Base-by-base conservation (phyloP, 2,113 vertebrate genomes). In the Caranx ignobilis region DNA sequence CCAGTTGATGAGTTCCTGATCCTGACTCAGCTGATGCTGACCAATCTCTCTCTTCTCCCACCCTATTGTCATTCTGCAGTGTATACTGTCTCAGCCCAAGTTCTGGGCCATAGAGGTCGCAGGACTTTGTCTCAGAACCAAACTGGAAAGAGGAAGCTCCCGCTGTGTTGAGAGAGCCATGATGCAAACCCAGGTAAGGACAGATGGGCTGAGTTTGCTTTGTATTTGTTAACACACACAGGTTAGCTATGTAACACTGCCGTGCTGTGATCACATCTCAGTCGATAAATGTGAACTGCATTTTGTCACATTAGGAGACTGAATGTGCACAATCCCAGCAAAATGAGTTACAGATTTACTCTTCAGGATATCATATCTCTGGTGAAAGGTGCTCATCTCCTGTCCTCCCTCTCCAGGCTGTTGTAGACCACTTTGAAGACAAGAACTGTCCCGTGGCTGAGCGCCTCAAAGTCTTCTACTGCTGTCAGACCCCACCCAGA, bases 71-170 rank as follows among this genome's bases (percentile, higher is more conserved):
- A 63, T 43, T 78, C 76, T 60, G 10, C 92, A 99, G 98, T 97
- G 95, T 84, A 85, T 99, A 65, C 95, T 99, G 79, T 97, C 96
- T 57, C 97, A 98, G 91, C 97, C 97, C 0, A 97, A 97, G 90
- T 98, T 98, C 92, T 99, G 98, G 97, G 95, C 96, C 5, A 90
- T 99, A 88, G 95, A 99, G 86, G 97, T 96, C 0, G 94, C 97
- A 4, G 95, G 96, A 0, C 93, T 99, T 32, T 95, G 96, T 57
- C 94, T 99, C 65, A 93, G 98, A 81, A 97, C 96, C 68, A 98
- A 96, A 87, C 90, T 99, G 87, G 98, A 99, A 86, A 94, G 85
- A 81, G 95, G 96, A 67, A 97, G 94, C 32, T 92, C 94, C 7
- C 96, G 98, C 6, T 94, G 96, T 74, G 92, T 99, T 63, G 98